Evolutionary conservation across 2,113 vertebrate genomes (phyloP).

Genomic region (Nibea coibor): DNA sequence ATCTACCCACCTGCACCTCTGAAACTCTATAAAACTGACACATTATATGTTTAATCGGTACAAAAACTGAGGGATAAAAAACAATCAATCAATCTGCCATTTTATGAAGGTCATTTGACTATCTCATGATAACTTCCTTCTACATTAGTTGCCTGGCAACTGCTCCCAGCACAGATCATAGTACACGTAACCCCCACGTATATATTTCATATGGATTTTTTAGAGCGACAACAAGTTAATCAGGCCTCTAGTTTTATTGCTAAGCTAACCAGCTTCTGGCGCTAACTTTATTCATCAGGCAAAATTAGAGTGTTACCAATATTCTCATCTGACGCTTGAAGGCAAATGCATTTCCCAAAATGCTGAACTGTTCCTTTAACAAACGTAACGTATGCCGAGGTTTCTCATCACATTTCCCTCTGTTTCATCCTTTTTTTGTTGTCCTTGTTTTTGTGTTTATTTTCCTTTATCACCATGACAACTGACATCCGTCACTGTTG

Average conservation of each 20-base stretch:
- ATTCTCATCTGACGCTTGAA: not conserved
- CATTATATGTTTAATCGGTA: no score
- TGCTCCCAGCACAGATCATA: no score
- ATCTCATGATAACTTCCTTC: no score
- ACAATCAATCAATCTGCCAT: no score
- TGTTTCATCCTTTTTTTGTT: constrained; percentile 4
- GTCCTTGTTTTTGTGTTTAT: constrained; percentile 55
- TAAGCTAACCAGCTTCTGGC: not conserved
- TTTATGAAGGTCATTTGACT: no score
- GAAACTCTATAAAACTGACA: no score
- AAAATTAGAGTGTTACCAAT: not conserved
- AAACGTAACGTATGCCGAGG: not conserved
- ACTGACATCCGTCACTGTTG: constrained; percentile 38
- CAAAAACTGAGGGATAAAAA: no score
- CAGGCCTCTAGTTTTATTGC: no score
- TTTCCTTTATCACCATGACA: constrained; percentile 61
- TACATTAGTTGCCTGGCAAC: no score
- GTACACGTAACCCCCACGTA: no score
- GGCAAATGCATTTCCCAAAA: constrained; percentile 1
- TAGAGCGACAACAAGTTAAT: not conserved
- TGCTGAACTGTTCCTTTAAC: not conserved
- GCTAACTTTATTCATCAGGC: not conserved
- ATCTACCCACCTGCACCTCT: not conserved
- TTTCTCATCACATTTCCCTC: not conserved
- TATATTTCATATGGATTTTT: no score